Evolutionary conservation across 1,140 invertebrate species (phyloP).

Genomic region (Tribolium madens): DNA sequence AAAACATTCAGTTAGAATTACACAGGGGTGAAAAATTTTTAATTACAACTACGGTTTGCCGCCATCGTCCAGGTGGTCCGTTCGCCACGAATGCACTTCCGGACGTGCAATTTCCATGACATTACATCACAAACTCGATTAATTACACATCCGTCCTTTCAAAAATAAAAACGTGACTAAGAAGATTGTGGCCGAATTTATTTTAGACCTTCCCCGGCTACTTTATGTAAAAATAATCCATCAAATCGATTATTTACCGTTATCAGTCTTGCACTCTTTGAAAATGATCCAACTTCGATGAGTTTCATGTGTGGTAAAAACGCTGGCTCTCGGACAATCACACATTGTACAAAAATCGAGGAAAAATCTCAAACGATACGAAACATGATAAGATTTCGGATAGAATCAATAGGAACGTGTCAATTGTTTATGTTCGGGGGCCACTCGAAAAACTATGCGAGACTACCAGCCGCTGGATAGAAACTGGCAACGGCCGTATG

Average conservation of each 20-base stretch:
- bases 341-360: conserved; percentile 65
- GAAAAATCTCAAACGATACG: not conserved
- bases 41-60: not conserved
- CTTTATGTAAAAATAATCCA: conserved; percentile 13
- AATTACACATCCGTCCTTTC: conserved; percentile 33
- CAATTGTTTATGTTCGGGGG: conserved; percentile 40
- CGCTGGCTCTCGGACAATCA: conserved; percentile 68
- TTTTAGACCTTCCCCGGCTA: conserved; percentile 13
- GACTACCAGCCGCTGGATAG: conserved; percentile 24
- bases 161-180: conserved; percentile 39
- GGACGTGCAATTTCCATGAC: conserved; percentile 13
- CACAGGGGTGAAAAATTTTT: not conserved
- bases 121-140: conserved; percentile 32
- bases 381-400: not conserved
- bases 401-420: conserved; percentile 19
- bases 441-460: conserved; percentile 30
- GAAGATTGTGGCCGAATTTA: conserved; percentile 35
- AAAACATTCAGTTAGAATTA: not conserved
- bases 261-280: conserved; percentile 68
- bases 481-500: conserved; percentile 32
- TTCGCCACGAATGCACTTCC: conserved; percentile 11
- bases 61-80: conserved; percentile 12
- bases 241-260: conserved; percentile 54
- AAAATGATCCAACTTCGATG: conserved; percentile 75
- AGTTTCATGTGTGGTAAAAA: conserved; percentile 71